Conservation (phyloP, 2,888 invertebrate genomes). For the Syrphus vitripennis region DNA sequence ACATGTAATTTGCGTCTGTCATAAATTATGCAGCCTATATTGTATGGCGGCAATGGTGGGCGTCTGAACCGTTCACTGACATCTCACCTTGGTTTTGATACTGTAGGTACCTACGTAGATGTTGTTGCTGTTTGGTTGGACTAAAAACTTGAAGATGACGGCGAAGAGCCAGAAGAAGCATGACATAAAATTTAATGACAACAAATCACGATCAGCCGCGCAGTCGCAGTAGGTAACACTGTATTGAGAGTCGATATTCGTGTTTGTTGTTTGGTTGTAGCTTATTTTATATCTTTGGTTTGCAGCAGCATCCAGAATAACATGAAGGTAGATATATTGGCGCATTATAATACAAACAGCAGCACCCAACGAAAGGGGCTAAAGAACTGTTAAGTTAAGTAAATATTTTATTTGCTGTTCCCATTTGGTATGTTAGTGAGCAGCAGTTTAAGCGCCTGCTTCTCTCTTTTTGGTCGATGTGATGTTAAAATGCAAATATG, state of each 20-base stretch:
- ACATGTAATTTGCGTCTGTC: constrained; percentile 68
- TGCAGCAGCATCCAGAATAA: constrained; percentile 46
- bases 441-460: constrained; percentile 73
- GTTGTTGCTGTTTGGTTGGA: constrained; percentile 1
- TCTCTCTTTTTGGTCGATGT: background rate
- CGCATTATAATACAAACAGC: constrained; percentile 37
- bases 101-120: background rate
- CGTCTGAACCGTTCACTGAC: constrained; percentile 70
- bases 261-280: constrained; percentile 30
- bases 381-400: constrained; percentile 39
- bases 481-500: constrained; percentile 61
- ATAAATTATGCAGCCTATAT: constrained; percentile 66
- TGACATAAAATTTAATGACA: constrained; percentile 71
- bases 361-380: constrained; percentile 39
- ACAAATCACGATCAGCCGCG: constrained; percentile 61
- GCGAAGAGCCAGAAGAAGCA: constrained; percentile 54
- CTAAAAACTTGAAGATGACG: background rate
- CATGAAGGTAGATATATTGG: constrained; percentile 27
- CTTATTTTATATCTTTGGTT: background rate
- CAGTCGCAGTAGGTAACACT: constrained; percentile 14
- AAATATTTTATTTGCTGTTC: constrained; percentile 71
- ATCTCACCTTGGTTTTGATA: constrained; percentile 70
- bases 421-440: constrained; percentile 71
- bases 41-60: constrained; percentile 49
- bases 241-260: constrained; percentile 59